Base-by-base conservation (phyloP, 2,888 invertebrate genomes). In the Drosophila merina region DNA sequence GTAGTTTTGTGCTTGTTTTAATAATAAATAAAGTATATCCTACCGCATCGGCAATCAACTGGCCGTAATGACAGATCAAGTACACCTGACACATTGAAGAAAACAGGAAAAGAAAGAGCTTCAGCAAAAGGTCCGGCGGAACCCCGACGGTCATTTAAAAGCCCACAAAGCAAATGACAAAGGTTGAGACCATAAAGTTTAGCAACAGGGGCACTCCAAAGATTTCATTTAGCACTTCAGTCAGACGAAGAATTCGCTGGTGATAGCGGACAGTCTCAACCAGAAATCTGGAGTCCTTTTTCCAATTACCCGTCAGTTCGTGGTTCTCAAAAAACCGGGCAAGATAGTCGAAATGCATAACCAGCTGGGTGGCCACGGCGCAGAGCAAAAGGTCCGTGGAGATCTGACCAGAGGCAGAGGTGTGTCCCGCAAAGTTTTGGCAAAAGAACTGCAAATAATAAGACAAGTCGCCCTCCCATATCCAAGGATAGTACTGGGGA, bases 101-200 rank as follows among this genome's bases (percentile, higher is more conserved):
- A 4, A 89, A 45, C 0, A 91, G 59, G 66, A 88, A 90, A 28
- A 91, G 26, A 0, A 77, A 36, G n/a, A 86, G 77, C 45, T 90
- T 91, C 6, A 88, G 48, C 33, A 89, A n/a, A 2, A 79, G 63
- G 6, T 83, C 83, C 0, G 79, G 54, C 3, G 73, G 62, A 3
- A 77, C 82, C 0, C 88, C 89, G n/a, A 86, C 74, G 0, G 89
- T 90, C 69, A 88, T 77, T 72, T 91, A 89, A 45, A 91, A 90
- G 6, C 90, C 90, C 64, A 91, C 77, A 63, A 91, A 88, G 57
- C 91, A 91, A 55, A 91, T 89, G 48, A 90, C 83, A 62, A 91
- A 83, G 0, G 91, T 88, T 1, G 90, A 90, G 10, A 89, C 86
- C 31, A 89, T 54, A 57, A 90, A 88, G 67, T 90, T 91, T 10